Evolutionary conservation across 35 echinoderm and acorn worm species (phyloP).

Genomic region (Holothuria glaberrima): DNA sequence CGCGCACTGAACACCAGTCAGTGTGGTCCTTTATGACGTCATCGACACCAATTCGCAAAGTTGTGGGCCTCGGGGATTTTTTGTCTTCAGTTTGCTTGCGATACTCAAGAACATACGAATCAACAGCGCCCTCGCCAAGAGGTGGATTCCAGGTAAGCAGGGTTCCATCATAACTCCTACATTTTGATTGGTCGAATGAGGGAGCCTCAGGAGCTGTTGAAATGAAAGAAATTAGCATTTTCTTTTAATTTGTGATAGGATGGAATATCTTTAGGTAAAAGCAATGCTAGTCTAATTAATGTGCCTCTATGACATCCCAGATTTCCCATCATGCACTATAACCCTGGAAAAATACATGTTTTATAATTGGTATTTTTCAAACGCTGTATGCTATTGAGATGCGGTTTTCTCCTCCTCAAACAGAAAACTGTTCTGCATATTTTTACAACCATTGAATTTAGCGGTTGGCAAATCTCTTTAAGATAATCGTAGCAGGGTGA

Average conservation of each 20-base stretch:
- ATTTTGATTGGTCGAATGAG: constrained; percentile 28
- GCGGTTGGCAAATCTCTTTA: too few species aligned
- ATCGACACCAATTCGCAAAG: constrained; percentile 40
- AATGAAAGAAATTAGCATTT: neutral
- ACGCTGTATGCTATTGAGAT: neutral
- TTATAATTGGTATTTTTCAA: too few species aligned
- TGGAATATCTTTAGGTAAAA: neutral
- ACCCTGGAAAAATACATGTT: too few species aligned
- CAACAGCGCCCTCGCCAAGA: constrained; percentile 47
- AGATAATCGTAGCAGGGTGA: too few species aligned
- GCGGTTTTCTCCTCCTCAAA: neutral
- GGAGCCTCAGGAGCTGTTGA: constrained; percentile 73
- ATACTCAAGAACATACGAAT: constrained; percentile 80
- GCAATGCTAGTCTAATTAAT: too few species aligned
- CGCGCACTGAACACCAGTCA: neutral
- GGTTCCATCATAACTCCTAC: constrained; percentile 53
- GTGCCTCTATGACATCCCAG: too few species aligned
- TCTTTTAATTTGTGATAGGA: too few species aligned
- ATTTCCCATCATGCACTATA: too few species aligned
- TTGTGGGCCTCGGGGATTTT: constrained; percentile 1
- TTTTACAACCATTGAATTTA: too few species aligned
- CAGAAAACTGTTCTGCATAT: too few species aligned
- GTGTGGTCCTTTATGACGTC: constrained; percentile 32
- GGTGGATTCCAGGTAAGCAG: constrained; percentile 69
- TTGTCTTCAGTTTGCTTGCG: constrained; percentile 26